These are phyloP conservation scores for Panulirus ornatus DNA, from an alignment of 1,140 invertebrate genomes.

Conservation along the genomic window DNA sequence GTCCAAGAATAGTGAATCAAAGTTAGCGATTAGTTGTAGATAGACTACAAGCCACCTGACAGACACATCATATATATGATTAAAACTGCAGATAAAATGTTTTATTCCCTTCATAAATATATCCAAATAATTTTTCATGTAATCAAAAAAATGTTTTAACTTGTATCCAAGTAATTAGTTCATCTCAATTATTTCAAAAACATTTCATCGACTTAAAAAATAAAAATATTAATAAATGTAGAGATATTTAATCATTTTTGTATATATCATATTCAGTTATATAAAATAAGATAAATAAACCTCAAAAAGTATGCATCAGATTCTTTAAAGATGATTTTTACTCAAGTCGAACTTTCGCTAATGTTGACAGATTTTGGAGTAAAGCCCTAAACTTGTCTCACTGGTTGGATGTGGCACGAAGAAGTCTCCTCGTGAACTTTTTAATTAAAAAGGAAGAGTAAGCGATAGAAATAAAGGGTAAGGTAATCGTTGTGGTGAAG, in stretches of 20 bases:
- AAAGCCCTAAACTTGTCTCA: too few species aligned
- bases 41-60: neutral
- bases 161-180: neutral
- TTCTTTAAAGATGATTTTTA: too few species aligned
- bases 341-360: neutral
- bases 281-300: neutral
- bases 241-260: neutral
- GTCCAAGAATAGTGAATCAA: neutral
- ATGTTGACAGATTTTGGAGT: conserved; percentile 1
- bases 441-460: too few species aligned
- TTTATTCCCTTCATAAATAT: neutral
- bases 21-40: neutral
- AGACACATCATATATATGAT: neutral
- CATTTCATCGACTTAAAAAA: neutral
- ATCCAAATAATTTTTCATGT: neutral
- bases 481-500: too few species aligned
- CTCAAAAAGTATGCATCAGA: neutral
- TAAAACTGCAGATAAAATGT: neutral
- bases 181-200: neutral
- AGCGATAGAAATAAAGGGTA: too few species aligned
- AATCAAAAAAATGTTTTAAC: neutral
- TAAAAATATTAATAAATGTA: neutral
- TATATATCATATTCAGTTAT: neutral
- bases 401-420: too few species aligned
- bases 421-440: too few species aligned